Evolutionary conservation across 1,140 invertebrate genomes (phyloP).

Genomic region (Drosophila bipectinata): DNA sequence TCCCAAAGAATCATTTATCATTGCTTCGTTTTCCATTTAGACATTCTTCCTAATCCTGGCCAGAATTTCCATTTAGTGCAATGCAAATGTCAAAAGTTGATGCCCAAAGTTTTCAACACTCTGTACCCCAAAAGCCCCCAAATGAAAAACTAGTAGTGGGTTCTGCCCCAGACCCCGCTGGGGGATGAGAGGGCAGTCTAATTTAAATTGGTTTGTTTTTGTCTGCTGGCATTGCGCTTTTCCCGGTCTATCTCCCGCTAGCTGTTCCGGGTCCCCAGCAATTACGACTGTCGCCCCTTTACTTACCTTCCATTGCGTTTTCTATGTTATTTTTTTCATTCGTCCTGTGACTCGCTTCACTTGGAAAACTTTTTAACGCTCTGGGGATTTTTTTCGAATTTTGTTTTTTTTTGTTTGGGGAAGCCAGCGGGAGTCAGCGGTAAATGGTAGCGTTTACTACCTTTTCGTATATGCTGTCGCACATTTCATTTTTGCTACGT

Average conservation of each 20-base stretch:
- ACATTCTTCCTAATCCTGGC: conserved; percentile 15
- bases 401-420: conserved; percentile 17
- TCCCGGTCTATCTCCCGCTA: conserved; percentile 25
- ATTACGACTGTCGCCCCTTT: conserved; percentile 60
- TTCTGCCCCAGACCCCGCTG: neutral
- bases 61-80: conserved; percentile 75
- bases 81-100: conserved; percentile 77
- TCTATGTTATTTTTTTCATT: conserved; percentile 17
- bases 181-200: conserved; percentile 44
- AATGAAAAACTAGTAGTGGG: conserved; percentile 1
- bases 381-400: conserved; percentile 51
- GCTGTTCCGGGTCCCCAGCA: conserved; percentile 51
- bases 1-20: conserved; percentile 65
- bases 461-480: conserved; percentile 66
- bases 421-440: conserved; percentile 44
- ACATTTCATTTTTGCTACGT: conserved; percentile 76
- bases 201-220: conserved; percentile 83
- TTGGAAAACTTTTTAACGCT: conserved; percentile 74
- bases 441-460: conserved; percentile 78
- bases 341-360: conserved; percentile 31
- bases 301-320: conserved; percentile 33
- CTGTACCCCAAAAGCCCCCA: conserved; percentile 29
- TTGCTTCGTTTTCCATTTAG: conserved; percentile 23
- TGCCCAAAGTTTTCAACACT: conserved; percentile 69
- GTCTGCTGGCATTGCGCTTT: conserved; percentile 79